A percentile compares a stretch with the other conserved stretches of the same genome.
phyloP scores from a whole-genome alignment of 1,140 invertebrate species.

The Stenopsyche tienmushanensis region DNA sequence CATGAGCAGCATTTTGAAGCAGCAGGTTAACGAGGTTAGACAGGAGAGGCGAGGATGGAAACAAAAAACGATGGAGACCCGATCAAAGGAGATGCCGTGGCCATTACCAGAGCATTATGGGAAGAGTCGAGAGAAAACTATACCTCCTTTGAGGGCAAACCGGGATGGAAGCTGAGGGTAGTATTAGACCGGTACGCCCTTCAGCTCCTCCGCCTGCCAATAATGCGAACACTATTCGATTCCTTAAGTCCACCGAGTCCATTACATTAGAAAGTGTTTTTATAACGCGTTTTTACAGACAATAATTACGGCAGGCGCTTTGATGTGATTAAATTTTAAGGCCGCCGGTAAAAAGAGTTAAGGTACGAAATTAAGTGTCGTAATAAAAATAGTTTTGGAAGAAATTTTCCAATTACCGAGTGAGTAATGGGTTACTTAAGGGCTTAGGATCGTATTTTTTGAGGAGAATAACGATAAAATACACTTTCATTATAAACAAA shows the following conservation, averaged over 20 bases:
- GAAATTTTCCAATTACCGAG: no score
- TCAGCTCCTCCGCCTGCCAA: conserved; percentile 10
- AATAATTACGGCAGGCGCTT: no score
- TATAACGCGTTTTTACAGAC: no score
- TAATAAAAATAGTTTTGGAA: no score
- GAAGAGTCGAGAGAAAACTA: neutral
- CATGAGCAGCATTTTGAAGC: conserved; percentile 17
- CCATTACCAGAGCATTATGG: conserved; percentile 14
- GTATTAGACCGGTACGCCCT: neutral
- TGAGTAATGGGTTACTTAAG: no score
- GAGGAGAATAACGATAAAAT: no score
- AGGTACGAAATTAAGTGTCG: no score
- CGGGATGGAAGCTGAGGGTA: neutral
- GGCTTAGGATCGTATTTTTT: no score
- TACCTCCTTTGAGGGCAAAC: neutral
- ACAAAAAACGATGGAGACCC: conserved; percentile 1
- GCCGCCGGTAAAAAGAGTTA: no score
- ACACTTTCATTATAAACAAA: no score
- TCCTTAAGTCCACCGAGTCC: neutral
- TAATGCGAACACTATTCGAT: neutral
- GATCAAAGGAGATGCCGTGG: neutral
- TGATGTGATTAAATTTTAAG: no score
- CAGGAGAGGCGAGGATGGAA: neutral
- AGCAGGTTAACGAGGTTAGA: conserved; percentile 25
- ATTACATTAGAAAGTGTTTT: no score